These are phyloP conservation scores for Anguilla pacifica DNA, from an alignment of 2,797 vertebrate species.

Conservation along the genomic window DNA sequence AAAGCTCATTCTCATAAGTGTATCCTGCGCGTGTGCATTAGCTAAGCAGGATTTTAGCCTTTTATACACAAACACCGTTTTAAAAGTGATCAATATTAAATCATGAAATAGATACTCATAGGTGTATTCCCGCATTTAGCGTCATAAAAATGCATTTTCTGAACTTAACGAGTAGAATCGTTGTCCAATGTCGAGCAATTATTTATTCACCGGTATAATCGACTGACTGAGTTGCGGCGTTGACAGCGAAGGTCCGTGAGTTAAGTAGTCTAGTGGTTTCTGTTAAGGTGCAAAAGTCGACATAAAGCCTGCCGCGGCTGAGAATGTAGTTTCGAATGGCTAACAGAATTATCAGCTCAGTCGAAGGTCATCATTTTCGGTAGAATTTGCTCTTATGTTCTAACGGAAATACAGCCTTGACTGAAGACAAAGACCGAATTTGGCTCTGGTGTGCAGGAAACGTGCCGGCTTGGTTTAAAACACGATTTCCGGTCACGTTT, in stretches of 20 bases:
- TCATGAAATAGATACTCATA: constrained; percentile 27
- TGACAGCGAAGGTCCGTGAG: neutral
- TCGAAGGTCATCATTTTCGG: neutral
- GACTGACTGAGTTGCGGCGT: neutral
- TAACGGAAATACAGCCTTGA: neutral
- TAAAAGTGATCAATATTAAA: constrained; percentile 32
- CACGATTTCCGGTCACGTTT: too few relatives aligned
- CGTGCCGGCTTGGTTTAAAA: too few relatives aligned
- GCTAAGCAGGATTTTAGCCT: constrained; percentile 32
- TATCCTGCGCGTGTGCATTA: constrained; percentile 10
- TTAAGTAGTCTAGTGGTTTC: too few relatives aligned
- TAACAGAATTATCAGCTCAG: neutral
- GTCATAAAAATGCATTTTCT: neutral
- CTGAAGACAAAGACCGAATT: neutral
- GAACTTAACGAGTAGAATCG: neutral
- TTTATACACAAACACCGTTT: constrained; percentile 35
- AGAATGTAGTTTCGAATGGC: neutral
- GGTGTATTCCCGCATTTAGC: neutral
- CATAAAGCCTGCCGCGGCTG: neutral
- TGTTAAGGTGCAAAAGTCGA: neutral
- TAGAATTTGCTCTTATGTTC: neutral
- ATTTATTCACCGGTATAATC: neutral
- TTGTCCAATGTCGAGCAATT: neutral
- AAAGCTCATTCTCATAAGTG: neutral
- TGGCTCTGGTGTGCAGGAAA: neutral